A percentile compares a stretch with the other conserved stretches of the same genome.
phyloP scores from a whole-genome alignment of 2,113 vertebrate species.

The Cyprinus carpio region DNA sequence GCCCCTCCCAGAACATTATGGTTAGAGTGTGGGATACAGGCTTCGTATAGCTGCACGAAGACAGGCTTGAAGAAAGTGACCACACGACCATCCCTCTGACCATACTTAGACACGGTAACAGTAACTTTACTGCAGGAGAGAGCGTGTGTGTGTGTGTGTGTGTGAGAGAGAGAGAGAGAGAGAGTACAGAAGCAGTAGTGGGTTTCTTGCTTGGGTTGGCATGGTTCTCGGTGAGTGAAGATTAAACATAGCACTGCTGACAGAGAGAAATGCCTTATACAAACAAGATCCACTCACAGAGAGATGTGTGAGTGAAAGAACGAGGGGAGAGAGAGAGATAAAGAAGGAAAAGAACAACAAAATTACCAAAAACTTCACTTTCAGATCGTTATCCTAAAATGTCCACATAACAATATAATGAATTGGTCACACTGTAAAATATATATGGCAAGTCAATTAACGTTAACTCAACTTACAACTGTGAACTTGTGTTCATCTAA shows the following conservation, averaged over 20 bases:
- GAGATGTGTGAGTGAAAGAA: neutral
- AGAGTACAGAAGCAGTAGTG: slow-evolving; percentile 20
- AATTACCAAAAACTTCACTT: neutral
- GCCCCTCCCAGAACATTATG: slow-evolving; percentile 43
- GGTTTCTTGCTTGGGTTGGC: slow-evolving; percentile 45
- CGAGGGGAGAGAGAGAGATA: slow-evolving; percentile 33
- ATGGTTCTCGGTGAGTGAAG: slow-evolving; percentile 21
- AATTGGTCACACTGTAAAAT: neutral
- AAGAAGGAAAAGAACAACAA: neutral
- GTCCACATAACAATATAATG: neutral
- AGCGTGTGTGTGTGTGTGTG: neutral
- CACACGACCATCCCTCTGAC: slow-evolving; percentile 42
- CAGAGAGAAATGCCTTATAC: slow-evolving; percentile 43
- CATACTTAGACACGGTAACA: slow-evolving; percentile 49
- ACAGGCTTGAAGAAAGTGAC: slow-evolving; percentile 30
- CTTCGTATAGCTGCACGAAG: slow-evolving; percentile 36
- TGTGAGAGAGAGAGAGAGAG: neutral
- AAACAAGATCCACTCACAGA: slow-evolving; percentile 32
- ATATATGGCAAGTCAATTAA: neutral
- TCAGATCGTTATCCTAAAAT: neutral
- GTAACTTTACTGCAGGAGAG: neutral
- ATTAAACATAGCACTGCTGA: slow-evolving; percentile 48
- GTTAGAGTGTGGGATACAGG: slow-evolving; percentile 39
- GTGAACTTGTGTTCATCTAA: neutral
- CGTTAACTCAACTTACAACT: neutral